These are phyloP conservation scores for Ammodytes dubius DNA, from an alignment of 2,113 vertebrate genomes.

Conservation along the genomic window DNA sequence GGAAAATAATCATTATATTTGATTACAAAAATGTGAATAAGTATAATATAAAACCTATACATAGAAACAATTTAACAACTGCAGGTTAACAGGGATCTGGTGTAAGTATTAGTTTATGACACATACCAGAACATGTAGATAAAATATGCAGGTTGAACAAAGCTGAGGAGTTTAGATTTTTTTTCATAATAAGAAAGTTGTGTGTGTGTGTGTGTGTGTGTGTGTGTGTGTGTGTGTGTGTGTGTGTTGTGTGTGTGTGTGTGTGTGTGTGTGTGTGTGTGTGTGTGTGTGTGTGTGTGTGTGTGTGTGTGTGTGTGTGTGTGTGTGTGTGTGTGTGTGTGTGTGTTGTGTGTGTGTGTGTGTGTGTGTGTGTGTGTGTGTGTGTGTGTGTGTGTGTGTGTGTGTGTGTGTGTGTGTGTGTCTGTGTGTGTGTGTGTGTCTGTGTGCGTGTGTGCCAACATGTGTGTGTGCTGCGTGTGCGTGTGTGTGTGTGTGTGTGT, in stretches of 20 bases:
- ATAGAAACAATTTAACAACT: neutral
- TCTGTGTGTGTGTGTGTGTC: too few relatives aligned
- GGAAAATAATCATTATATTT: conserved; percentile 4
- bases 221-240: neutral
- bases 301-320: too few relatives aligned
- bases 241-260: too few relatives aligned
- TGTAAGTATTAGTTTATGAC: neutral
- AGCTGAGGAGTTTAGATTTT: conserved; percentile 1
- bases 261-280: too few relatives aligned
- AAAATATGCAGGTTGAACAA: conserved; percentile 9
- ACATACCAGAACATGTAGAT: neutral
- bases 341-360: conserved; percentile 25
- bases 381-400: neutral
- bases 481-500: too few relatives aligned
- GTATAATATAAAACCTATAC: neutral
- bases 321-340: too few relatives aligned
- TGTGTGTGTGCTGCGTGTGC: too few relatives aligned
- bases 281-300: too few relatives aligned
- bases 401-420: conserved; percentile 14
- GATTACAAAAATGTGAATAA: neutral
- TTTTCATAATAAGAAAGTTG: neutral
- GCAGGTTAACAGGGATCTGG: conserved; percentile 6
- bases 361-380: conserved; percentile 21
- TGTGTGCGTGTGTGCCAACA: too few relatives aligned
- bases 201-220: conserved; percentile 15